These are phyloP conservation scores for Martes flavigula DNA, from an alignment of 2,797 vertebrate species.

Conservation along the genomic window DNA sequence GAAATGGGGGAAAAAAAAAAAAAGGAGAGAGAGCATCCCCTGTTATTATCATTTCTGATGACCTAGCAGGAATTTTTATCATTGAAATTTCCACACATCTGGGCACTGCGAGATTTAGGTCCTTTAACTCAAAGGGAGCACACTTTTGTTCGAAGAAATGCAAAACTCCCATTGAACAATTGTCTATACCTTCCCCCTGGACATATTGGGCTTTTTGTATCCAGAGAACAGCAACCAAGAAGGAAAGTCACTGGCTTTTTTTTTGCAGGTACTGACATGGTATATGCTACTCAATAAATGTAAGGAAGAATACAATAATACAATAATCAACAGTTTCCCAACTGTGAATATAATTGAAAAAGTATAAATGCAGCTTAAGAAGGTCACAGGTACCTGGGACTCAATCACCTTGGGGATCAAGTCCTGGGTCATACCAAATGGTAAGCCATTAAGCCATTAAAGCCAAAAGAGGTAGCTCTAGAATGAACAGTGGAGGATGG, in stretches of 20 bases:
- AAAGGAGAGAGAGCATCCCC: neutral
- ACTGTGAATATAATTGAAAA: neutral
- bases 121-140: neutral
- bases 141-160: neutral
- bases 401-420: neutral
- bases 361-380: neutral
- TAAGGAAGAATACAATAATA: neutral
- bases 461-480: neutral
- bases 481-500: accelerated
- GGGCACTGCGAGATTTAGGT: neutral
- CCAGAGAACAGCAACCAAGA: neutral
- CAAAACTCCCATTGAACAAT: neutral
- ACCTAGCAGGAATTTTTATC: neutral
- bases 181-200: neutral
- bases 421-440: neutral
- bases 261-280: neutral
- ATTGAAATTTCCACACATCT: neutral
- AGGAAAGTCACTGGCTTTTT: neutral
- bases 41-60: neutral
- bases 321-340: neutral
- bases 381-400: neutral
- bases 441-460: neutral
- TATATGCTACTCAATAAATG: neutral
- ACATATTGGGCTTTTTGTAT: neutral
- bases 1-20: neutral